Conservation (phyloP, 1,140 invertebrate species). For the Pantala flavescens region DNA sequence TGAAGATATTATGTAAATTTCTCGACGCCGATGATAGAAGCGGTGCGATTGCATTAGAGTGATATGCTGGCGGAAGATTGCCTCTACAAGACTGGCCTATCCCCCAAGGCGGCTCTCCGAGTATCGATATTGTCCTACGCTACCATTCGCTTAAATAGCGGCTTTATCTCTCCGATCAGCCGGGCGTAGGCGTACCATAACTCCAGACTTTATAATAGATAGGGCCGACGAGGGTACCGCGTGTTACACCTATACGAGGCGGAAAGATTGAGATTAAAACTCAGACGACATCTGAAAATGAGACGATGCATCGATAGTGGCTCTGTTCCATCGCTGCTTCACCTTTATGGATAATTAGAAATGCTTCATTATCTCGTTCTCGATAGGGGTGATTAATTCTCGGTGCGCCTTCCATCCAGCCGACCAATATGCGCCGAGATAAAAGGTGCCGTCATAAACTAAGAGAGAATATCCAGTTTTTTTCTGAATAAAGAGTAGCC, state of each 20-base stretch:
- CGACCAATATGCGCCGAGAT: too few relatives aligned
- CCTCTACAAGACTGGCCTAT: background rate
- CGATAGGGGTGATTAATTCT: too few relatives aligned
- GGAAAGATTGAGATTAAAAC: too few relatives aligned
- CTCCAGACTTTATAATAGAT: background rate
- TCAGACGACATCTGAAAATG: too few relatives aligned
- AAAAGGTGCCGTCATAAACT: too few relatives aligned
- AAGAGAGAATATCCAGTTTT: too few relatives aligned
- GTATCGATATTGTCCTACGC: background rate
- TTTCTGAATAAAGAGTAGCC: too few relatives aligned
- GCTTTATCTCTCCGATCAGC: conserved; percentile 8
- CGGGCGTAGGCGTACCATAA: background rate
- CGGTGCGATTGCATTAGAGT: background rate
- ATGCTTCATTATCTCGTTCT: too few relatives aligned
- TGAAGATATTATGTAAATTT: background rate
- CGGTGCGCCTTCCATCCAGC: too few relatives aligned
- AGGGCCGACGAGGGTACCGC: background rate
- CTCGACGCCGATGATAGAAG: background rate
- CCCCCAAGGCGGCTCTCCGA: background rate
- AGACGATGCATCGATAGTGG: too few relatives aligned
- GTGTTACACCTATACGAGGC: background rate
- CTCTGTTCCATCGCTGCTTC: too few relatives aligned
- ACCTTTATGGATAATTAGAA: too few relatives aligned
- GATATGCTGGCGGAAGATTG: background rate
- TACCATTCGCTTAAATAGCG: background rate